These are phyloP conservation scores for Euplagia quadripunctaria DNA, from an alignment of 2,888 invertebrate genomes.

Conservation along the genomic window DNA sequence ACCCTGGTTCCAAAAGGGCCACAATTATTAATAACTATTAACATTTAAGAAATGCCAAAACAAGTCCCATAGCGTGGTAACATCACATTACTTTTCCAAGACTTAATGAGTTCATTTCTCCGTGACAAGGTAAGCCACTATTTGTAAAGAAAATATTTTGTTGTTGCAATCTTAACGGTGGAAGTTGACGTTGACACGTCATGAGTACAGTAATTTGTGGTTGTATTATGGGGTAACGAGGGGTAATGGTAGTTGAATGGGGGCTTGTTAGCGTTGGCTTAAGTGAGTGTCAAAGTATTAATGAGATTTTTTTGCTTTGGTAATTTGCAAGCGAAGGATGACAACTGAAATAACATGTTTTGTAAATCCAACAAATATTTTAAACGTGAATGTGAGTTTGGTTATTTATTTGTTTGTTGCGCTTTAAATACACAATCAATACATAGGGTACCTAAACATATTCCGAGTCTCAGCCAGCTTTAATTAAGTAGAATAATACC, in stretches of 20 bases:
- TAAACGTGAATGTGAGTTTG: too few species aligned
- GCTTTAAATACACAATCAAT: too few species aligned
- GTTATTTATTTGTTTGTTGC: too few species aligned
- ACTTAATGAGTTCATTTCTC: conserved; percentile 11
- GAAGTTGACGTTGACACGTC: conserved; percentile 47
- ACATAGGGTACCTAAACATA: too few species aligned
- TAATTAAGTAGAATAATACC: too few species aligned
- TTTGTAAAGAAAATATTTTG: conserved; percentile 43
- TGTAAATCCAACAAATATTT: too few species aligned
- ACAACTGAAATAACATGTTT: too few species aligned
- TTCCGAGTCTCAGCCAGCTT: too few species aligned
- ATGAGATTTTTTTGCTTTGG: not conserved
- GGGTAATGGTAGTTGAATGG: conserved; percentile 22
- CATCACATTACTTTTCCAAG: conserved; percentile 15
- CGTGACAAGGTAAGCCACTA: conserved; percentile 29
- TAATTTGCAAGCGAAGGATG: not conserved
- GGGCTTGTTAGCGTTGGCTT: conserved; percentile 6
- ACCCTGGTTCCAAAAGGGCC: not conserved
- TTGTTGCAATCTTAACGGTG: conserved; percentile 22
- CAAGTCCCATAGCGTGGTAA: conserved; percentile 27
- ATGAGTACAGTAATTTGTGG: conserved; percentile 42
- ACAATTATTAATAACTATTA: conserved; percentile 28
- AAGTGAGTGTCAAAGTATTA: conserved; percentile 6
- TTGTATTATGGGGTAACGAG: conserved; percentile 36
- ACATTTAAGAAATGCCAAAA: conserved; percentile 28